Evolutionary conservation across 2,888 invertebrate genomes (phyloP).

Genomic region (Zhuqinia jingwanae): DNA sequence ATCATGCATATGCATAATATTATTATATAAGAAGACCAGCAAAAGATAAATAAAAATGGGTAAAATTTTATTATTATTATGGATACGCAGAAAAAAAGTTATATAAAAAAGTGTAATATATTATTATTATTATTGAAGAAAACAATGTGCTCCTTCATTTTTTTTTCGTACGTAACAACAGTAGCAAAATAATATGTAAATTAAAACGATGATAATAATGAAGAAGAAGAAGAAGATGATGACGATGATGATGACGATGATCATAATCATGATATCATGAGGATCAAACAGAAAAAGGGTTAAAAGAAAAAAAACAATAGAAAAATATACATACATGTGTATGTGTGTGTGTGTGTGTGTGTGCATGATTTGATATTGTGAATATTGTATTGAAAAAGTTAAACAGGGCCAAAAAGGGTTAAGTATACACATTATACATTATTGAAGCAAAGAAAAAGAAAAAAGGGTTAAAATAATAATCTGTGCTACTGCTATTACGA

Average conservation of each 20-base stretch:
- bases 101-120: too few relatives aligned
- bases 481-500: too few relatives aligned
- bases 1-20: not conserved
- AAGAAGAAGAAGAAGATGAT: not conserved
- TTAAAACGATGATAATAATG: not conserved
- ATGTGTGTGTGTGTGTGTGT: too few relatives aligned
- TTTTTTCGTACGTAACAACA: slow-evolving; percentile 17
- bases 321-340: too few relatives aligned
- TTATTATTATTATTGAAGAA: too few relatives aligned
- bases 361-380: too few relatives aligned
- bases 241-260: not conserved
- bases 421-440: not conserved
- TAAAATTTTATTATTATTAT: not conserved
- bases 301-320: not conserved
- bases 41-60: not conserved
- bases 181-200: slow-evolving; percentile 29
- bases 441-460: not conserved
- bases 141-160: too few relatives aligned
- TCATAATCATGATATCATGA: too few relatives aligned
- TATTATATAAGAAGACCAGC: not conserved
- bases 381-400: not conserved
- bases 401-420: not conserved
- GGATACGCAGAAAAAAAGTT: not conserved
- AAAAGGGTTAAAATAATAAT: not conserved
- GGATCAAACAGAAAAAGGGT: not conserved